Percentiles rank a stretch among this genome's conserved stretches.
Evolutionary conservation across 2,888 invertebrate genomes (phyloP).

Genomic region (Synergus laeviventris): DNA sequence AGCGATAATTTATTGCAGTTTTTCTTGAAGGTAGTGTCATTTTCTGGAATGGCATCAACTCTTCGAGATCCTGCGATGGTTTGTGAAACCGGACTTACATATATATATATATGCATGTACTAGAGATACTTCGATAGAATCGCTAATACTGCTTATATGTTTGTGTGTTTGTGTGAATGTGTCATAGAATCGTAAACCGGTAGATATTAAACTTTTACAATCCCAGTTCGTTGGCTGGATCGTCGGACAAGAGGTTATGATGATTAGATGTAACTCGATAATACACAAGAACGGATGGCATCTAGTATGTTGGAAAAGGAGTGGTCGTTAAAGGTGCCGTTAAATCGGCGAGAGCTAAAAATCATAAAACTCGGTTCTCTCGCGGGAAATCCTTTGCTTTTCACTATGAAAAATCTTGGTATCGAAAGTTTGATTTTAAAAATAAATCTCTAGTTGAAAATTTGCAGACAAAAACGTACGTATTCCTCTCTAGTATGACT

Average conservation of each 20-base stretch:
- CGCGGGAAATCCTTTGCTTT: neutral
- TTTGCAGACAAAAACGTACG: neutral
- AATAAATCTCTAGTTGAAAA: neutral
- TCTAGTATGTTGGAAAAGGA: constrained; percentile 63
- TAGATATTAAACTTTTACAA: constrained; percentile 75
- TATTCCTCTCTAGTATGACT: neutral
- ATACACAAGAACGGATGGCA: constrained; percentile 58
- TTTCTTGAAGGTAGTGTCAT: too few species aligned
- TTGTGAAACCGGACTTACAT: too few species aligned
- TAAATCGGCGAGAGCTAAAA: constrained; percentile 72
- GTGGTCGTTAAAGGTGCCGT: constrained; percentile 73
- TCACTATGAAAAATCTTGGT: neutral
- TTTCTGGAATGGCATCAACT: too few species aligned
- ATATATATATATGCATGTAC: neutral
- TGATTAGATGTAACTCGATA: constrained; percentile 76
- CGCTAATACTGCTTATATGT: neutral
- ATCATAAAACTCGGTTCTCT: constrained; percentile 65
- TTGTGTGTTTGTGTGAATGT: constrained; percentile 54
- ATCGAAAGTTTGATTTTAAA: neutral
- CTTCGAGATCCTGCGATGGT: too few species aligned
- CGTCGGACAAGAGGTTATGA: constrained; percentile 72
- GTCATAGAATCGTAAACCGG: constrained; percentile 72
- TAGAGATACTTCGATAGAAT: neutral
- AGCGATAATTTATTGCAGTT: too few species aligned
- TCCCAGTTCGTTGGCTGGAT: constrained; percentile 64